Percentiles rank a stretch among this genome's conserved stretches.
Evolutionary conservation across 2,797 vertebrate genomes (phyloP).

Genomic region (Atherinosoma microstoma): DNA sequence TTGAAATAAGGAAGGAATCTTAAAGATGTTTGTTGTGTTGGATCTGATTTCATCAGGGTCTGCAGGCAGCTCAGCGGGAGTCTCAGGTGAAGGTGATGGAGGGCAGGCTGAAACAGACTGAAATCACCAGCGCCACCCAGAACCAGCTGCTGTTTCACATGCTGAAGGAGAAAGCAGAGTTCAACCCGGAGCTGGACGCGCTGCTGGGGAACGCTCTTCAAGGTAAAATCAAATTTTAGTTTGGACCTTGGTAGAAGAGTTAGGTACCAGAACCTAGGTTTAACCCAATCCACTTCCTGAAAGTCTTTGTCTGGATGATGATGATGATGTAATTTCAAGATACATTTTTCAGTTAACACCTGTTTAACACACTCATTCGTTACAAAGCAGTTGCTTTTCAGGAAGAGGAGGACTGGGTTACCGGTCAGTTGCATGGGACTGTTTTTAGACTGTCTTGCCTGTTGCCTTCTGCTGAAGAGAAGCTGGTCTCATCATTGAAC

Average conservation of each 20-base stretch:
- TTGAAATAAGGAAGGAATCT: background rate
- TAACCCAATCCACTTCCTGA: constrained; percentile 37
- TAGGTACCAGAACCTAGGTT: constrained; percentile 1
- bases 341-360: background rate
- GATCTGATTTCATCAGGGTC: constrained; percentile 82
- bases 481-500: constrained; percentile 40
- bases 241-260: background rate
- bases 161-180: constrained; percentile 98
- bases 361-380: background rate
- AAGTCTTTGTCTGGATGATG: background rate
- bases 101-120: constrained; percentile 95
- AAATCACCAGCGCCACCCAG: constrained; percentile 97
- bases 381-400: constrained; percentile 9
- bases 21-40: background rate
- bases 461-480: constrained; percentile 69
- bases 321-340: background rate
- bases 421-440: constrained; percentile 68
- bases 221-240: constrained; percentile 80
- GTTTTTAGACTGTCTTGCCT: constrained; percentile 42
- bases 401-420: constrained; percentile 41
- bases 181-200: constrained; percentile 97
- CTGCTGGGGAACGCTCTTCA: constrained; percentile 96
- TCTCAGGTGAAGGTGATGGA: constrained; percentile 98
- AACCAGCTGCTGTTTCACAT: constrained; percentile 98
- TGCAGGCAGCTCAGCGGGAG: constrained; percentile 96